Evolutionary conservation across 2,888 invertebrate genomes (phyloP).

Genomic region (Myathropa florea): DNA sequence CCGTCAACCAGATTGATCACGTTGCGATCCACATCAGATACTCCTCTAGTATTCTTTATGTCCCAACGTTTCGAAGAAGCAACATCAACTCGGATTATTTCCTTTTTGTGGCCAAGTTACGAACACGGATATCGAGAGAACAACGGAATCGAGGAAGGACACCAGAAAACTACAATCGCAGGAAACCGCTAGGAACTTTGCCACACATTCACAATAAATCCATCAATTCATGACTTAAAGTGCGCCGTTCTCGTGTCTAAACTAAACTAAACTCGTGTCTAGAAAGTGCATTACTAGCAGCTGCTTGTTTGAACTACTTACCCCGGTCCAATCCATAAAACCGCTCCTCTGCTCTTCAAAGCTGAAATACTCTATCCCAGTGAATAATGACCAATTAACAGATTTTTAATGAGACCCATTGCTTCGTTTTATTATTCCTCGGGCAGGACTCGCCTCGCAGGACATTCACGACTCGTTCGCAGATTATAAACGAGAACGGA

Average conservation of each 20-base stretch:
- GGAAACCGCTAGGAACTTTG: too few species aligned
- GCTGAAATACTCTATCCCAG: neutral
- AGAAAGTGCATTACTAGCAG: neutral
- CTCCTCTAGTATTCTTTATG: too few species aligned
- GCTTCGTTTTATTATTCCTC: slow-evolving; percentile 17
- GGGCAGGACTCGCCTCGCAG: neutral
- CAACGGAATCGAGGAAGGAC: too few species aligned
- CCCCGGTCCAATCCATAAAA: slow-evolving; percentile 20
- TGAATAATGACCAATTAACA: slow-evolving; percentile 35
- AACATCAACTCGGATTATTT: too few species aligned
- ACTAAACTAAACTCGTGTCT: neutral
- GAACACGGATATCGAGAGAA: too few species aligned
- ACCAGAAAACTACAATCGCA: too few species aligned
- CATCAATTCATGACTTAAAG: neutral
- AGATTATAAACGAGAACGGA: slow-evolving; percentile 47
- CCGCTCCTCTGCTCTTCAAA: neutral
- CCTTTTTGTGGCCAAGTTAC: too few species aligned
- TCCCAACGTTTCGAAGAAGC: too few species aligned
- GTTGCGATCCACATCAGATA: too few species aligned
- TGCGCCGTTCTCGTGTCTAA: neutral
- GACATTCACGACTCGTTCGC: slow-evolving; percentile 36
- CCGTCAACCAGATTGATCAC: too few species aligned
- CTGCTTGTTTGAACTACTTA: neutral
- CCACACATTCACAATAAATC: neutral
- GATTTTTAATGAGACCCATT: slow-evolving; percentile 28